Evolutionary conservation across 2,797 vertebrate species (phyloP).

Genomic region (Remorina albescens): DNA sequence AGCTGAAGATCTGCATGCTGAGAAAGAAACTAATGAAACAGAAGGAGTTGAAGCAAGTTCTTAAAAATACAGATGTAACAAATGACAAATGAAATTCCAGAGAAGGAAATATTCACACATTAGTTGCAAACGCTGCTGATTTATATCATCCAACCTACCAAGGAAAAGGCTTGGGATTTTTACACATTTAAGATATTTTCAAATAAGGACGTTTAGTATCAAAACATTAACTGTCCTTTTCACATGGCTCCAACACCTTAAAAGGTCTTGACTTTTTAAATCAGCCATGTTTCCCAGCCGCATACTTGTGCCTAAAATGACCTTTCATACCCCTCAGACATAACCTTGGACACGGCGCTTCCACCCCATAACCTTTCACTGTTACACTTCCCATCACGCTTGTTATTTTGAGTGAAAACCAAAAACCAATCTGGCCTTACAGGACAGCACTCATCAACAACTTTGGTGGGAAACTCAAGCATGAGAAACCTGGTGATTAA

Average conservation of each 20-base stretch:
- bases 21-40: slow-evolving; percentile 15
- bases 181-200: too few species aligned
- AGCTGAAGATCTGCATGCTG: slow-evolving; percentile 32
- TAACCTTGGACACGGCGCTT: not conserved
- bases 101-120: slow-evolving; percentile 24
- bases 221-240: not conserved
- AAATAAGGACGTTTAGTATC: not conserved
- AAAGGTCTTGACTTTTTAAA: slow-evolving; percentile 30
- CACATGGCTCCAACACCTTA: slow-evolving; percentile 4
- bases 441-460: slow-evolving; percentile 63
- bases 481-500: slow-evolving; percentile 55
- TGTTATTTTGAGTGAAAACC: slow-evolving; percentile 32
- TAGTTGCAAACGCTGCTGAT: not conserved
- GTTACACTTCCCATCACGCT: slow-evolving; percentile 2
- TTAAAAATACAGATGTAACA: slow-evolving; percentile 35
- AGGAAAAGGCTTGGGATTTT: not conserved
- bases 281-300: not conserved
- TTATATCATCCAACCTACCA: not conserved
- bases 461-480: slow-evolving; percentile 37
- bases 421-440: slow-evolving; percentile 45
- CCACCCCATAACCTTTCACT: not conserved
- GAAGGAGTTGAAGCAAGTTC: slow-evolving; percentile 30
- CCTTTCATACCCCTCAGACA: not conserved
- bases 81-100: slow-evolving; percentile 21
- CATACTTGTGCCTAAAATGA: not conserved